phyloP scores from a whole-genome alignment of 2,888 invertebrate genomes.

The Eilema depressum region DNA sequence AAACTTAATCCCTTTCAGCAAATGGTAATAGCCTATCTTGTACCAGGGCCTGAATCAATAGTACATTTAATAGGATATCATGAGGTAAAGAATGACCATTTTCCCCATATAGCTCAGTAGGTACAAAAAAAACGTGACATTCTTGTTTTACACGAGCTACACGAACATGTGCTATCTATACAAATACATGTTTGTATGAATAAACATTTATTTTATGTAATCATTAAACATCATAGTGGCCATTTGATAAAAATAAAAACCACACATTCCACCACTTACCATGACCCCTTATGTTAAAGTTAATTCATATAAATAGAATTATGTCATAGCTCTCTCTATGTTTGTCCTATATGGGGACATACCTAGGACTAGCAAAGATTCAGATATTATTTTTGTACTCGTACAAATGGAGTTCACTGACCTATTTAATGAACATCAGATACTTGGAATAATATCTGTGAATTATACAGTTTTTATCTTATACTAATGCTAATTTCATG shows the following conservation, averaged over 20 bases:
- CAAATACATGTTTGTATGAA: not conserved
- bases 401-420: not conserved
- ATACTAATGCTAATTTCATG: not conserved
- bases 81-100: not conserved
- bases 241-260: not conserved
- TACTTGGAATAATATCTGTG: not conserved
- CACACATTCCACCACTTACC: not conserved
- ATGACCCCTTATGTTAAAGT: not conserved
- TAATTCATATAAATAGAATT: not conserved
- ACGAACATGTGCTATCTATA: not conserved
- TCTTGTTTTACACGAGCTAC: not conserved
- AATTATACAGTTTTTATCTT: not conserved
- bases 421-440: not conserved
- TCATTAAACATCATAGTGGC: not conserved
- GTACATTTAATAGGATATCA: not conserved
- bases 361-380: not conserved
- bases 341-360: not conserved
- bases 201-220: not conserved
- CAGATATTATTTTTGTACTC: not conserved
- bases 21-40: too few species aligned
- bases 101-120: not conserved
- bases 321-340: not conserved
- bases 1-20: too few species aligned
- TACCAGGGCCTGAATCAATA: too few species aligned
- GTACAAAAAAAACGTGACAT: not conserved